A percentile compares a stretch with the other conserved stretches of the same genome.
Conservation (phyloP, 1,140 invertebrate species). For the Halyomorpha halys region DNA sequence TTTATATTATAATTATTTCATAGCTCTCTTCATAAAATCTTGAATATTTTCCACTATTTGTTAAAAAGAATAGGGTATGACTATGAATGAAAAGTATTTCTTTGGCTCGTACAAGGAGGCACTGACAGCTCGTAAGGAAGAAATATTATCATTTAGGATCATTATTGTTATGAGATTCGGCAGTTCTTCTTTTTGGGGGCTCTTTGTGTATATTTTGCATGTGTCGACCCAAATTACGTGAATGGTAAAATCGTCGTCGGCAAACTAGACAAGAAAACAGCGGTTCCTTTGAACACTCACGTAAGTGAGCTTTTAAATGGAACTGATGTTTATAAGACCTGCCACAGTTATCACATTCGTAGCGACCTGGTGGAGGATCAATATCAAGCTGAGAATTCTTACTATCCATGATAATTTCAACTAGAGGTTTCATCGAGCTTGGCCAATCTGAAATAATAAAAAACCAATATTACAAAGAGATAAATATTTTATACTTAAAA, state of each 20-base stretch:
- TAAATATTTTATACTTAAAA: too few relatives aligned
- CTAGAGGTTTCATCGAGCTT: background rate
- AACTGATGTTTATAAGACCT: slow-evolving; percentile 31
- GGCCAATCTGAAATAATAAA: slow-evolving; percentile 8
- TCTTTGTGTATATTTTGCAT: slow-evolving; percentile 26
- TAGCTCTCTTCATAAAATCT: too few relatives aligned
- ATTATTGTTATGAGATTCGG: too few relatives aligned
- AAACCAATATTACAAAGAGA: background rate
- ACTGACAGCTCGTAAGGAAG: too few relatives aligned
- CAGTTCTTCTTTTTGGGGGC: background rate
- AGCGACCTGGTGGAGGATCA: slow-evolving; percentile 21
- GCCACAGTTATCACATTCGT: slow-evolving; percentile 29
- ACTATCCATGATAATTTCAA: background rate
- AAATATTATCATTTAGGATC: too few relatives aligned
- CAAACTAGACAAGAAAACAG: slow-evolving; percentile 36
- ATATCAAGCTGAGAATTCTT: background rate
- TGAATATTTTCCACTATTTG: too few relatives aligned
- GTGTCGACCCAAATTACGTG: slow-evolving; percentile 27
- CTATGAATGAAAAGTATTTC: too few relatives aligned
- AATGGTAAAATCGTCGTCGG: slow-evolving; percentile 24
- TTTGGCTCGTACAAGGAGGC: too few relatives aligned
- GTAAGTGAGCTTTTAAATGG: slow-evolving; percentile 30
- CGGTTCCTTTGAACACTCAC: slow-evolving; percentile 31
- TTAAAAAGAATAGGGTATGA: too few relatives aligned
- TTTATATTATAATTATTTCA: too few relatives aligned